Evolutionary conservation across 1,140 invertebrate species (phyloP), one percentile per base, ranked within the genome.

Genomic region (Drosophila tsacasi): DNA sequence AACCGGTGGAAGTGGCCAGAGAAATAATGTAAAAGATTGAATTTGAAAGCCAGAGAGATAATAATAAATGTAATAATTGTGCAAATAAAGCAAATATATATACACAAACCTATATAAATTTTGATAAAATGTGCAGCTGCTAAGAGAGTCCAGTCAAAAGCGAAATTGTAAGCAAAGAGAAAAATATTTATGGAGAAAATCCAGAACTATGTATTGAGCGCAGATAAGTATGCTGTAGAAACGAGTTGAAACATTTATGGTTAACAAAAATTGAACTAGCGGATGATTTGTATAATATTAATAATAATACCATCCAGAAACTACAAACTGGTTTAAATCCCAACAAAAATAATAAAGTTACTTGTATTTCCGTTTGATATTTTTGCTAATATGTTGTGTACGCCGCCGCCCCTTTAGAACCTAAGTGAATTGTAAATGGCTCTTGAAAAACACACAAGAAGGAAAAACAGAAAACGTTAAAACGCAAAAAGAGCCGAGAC

Each of bases 21-120:
- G 27, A 39, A 54, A 35, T 46, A 65, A 52, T 7, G 21, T 40
- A 35, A 49, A 67, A 67, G 76, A 73, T 52, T 54, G 66, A 61
- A 63, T 68, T 54, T 32, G 25, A 49, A 62, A 19, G 60, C 72
- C 54, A 25, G 54, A 57, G 35, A 17, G 39, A 58, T 10, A 47
- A 46, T 32, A 79, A 73, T 76, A 79, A 76, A 55, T 68, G 68
- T 61, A 77, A 60, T 72, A 76, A 80, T 72, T 71, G 25, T 50
- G 57, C 77, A 68, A 39, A 23, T 23, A 42, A 40, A 52, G 35
- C 32, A 17, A 37, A 37, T 1, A 55, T 37, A 55, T 55, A 37
- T 57, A 57, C 23, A 54, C 30, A 52, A 2, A 40, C 4, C 9
- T 27, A 17, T 12, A 82, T 81, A 72, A 85, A 81, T 81, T 85